These are phyloP conservation scores for Acrossocheilus wenchowensis DNA, from an alignment of 2,797 vertebrate genomes.

Conservation along the genomic window DNA sequence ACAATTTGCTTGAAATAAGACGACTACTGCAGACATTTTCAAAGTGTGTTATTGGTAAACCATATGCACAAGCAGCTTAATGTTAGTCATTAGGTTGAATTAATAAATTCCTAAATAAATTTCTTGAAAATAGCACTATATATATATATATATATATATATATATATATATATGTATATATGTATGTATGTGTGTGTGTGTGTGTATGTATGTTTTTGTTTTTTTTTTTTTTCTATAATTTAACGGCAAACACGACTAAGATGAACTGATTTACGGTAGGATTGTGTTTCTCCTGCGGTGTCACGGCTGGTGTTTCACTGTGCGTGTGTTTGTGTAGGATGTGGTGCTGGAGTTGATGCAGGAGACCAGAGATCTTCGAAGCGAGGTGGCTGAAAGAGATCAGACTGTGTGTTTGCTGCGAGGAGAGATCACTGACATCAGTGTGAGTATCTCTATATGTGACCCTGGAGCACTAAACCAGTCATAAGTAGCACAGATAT, in stretches of 20 bases:
- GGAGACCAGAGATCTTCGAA: slow-evolving; percentile 89
- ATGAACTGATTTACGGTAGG: not conserved
- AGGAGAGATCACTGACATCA: slow-evolving; percentile 87
- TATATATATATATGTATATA: no score
- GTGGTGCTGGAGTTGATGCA: slow-evolving; percentile 88
- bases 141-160: no score
- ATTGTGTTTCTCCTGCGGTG: not conserved
- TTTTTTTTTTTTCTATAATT: no score
- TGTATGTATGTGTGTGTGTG: no score
- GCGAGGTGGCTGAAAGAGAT: slow-evolving; percentile 81
- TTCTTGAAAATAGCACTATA: not conserved
- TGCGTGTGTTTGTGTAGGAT: slow-evolving; percentile 73
- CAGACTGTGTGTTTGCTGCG: slow-evolving; percentile 81
- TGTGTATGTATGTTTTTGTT: no score
- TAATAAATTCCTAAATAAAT: not conserved
- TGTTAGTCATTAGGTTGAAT: not conserved
- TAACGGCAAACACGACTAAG: no score
- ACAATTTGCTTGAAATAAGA: not conserved
- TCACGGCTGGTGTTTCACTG: slow-evolving; percentile 1
- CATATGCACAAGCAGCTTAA: not conserved
- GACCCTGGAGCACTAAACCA: no score
- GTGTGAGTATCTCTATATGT: slow-evolving; percentile 69
- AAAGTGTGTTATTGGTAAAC: not conserved
- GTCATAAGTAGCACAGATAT: no score
- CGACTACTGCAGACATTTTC: no score